Evolutionary conservation across 2,797 vertebrate species (phyloP).

Genomic region (Balearica regulorum): DNA sequence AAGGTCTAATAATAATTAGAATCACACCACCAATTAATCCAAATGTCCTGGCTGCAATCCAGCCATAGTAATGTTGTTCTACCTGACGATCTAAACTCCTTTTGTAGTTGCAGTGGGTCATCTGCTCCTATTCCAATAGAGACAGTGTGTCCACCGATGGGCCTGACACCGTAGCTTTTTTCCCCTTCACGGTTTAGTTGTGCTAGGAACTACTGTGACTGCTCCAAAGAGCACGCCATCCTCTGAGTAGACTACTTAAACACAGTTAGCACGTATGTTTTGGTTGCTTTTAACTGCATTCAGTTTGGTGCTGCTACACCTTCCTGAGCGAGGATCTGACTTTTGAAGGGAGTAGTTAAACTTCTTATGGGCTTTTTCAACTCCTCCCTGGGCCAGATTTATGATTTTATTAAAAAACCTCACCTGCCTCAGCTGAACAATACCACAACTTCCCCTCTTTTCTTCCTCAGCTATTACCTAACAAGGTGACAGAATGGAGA

Average conservation of each 20-base stretch:
- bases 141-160: rapidly evolving
- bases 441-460: background rate
- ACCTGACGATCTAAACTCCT: background rate
- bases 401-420: background rate
- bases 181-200: background rate
- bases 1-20: background rate
- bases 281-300: background rate
- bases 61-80: background rate
- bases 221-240: background rate
- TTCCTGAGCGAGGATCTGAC: background rate
- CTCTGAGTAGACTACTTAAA: background rate
- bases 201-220: background rate
- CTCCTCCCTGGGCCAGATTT: background rate
- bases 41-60: background rate
- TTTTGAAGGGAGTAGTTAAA: background rate
- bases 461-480: background rate
- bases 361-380: background rate
- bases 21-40: background rate
- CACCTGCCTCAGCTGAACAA: background rate
- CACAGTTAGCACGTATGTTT: background rate
- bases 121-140: background rate
- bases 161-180: background rate
- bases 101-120: background rate
- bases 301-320: background rate
- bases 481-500: background rate